These are phyloP conservation scores for Terrapene triunguis DNA, from an alignment of 2,113 vertebrate species.

Conservation along the genomic window DNA sequence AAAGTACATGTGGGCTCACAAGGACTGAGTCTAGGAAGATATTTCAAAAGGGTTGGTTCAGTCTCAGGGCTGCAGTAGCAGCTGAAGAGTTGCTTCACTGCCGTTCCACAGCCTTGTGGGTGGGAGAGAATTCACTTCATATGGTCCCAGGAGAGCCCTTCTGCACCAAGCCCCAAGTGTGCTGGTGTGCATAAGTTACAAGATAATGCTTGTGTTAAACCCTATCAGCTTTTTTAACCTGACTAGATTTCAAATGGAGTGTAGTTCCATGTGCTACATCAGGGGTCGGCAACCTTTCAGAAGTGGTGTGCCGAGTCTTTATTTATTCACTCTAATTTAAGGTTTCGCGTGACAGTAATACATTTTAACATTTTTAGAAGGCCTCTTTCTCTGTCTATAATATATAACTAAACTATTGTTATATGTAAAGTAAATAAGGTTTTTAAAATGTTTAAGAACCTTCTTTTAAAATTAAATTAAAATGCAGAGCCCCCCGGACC, in stretches of 20 bases:
- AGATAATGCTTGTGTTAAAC: background rate
- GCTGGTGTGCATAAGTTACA: background rate
- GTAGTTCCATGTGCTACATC: background rate
- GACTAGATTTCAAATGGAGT: too few species aligned
- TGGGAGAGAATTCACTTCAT: background rate
- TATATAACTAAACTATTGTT: too few species aligned
- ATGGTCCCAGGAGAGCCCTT: background rate
- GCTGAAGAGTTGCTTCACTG: background rate
- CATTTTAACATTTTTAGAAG: too few species aligned
- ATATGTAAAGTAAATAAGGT: too few species aligned
- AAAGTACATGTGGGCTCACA: background rate
- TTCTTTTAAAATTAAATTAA: too few species aligned
- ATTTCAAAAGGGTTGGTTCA: background rate
- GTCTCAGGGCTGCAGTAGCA: background rate
- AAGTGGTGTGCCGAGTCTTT: too few species aligned
- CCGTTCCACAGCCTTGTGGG: background rate
- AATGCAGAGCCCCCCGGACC: too few species aligned
- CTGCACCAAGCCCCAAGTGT: background rate
- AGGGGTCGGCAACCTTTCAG: too few species aligned
- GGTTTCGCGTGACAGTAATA: too few species aligned
- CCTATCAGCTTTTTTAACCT: background rate
- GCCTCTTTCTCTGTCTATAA: too few species aligned
- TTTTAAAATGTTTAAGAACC: too few species aligned
- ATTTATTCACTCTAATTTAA: too few species aligned
- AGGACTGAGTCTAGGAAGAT: background rate